These are phyloP conservation scores for Mycalesis mineus DNA, from an alignment of 2,888 invertebrate genomes.

Conservation along the genomic window DNA sequence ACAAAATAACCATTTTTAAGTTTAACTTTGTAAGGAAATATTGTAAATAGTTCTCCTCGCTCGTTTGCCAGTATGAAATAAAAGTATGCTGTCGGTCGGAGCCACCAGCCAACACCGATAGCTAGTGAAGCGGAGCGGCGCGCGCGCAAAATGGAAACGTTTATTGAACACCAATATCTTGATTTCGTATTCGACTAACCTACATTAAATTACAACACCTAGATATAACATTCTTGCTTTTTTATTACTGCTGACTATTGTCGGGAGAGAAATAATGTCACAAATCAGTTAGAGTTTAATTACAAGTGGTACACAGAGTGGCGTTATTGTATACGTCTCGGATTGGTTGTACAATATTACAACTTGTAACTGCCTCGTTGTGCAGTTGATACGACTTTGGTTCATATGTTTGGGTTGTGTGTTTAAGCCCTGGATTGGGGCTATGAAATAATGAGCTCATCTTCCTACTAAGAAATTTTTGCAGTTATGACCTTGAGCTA, in stretches of 20 bases:
- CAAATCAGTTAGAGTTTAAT: too few relatives aligned
- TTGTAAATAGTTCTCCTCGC: constrained; percentile 20
- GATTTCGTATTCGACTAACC: constrained; percentile 42
- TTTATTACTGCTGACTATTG: background rate
- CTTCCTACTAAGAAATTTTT: too few relatives aligned
- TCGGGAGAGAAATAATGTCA: background rate
- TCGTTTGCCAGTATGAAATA: constrained; percentile 27
- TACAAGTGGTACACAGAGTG: too few relatives aligned
- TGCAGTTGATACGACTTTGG: too few relatives aligned
- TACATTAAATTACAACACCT: constrained; percentile 32
- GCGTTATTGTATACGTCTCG: too few relatives aligned
- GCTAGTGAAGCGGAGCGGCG: constrained; percentile 52
- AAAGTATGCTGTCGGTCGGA: constrained; percentile 23
- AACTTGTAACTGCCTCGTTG: too few relatives aligned
- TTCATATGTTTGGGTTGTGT: too few relatives aligned
- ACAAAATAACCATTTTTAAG: constrained; percentile 27
- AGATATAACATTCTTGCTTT: constrained; percentile 8
- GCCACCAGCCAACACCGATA: constrained; percentile 52
- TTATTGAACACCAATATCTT: constrained; percentile 38
- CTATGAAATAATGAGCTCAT: too few relatives aligned
- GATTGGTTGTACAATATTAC: too few relatives aligned
- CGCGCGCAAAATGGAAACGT: constrained; percentile 44
- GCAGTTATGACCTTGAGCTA: too few relatives aligned
- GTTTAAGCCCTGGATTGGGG: too few relatives aligned
- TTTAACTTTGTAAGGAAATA: constrained; percentile 26